These are phyloP conservation scores for Caenorhabditis wallacei DNA, from an alignment of 2,888 invertebrate genomes.

Conservation along the genomic window DNA sequence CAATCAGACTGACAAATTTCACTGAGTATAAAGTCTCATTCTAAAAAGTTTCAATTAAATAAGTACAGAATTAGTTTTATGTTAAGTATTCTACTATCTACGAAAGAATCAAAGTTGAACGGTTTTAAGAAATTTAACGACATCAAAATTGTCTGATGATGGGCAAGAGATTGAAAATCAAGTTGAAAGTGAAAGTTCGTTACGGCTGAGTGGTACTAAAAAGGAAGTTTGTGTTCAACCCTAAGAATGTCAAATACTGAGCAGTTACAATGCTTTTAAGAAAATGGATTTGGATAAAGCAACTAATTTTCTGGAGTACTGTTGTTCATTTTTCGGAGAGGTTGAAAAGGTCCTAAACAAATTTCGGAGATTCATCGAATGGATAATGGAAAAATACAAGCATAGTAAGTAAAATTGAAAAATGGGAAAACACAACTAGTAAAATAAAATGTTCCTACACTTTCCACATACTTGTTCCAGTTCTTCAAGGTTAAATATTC, in stretches of 20 bases:
- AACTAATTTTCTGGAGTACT: constrained; percentile 44
- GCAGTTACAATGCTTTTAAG: constrained; percentile 20
- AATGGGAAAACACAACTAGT: constrained; percentile 6
- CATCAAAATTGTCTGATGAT: constrained; percentile 5
- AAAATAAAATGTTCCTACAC: not conserved
- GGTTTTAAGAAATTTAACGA: not conserved
- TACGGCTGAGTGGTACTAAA: constrained; percentile 43
- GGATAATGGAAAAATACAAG: constrained; percentile 6
- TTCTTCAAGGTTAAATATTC: constrained; percentile 46
- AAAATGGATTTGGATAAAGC: constrained; percentile 22
- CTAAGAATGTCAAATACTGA: constrained; percentile 1
- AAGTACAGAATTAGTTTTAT: no score
- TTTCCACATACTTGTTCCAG: not conserved
- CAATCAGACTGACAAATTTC: constrained; percentile 17
- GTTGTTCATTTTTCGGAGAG: constrained; percentile 29
- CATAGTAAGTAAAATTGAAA: not conserved
- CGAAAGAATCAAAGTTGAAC: not conserved
- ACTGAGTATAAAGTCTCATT: constrained; percentile 15
- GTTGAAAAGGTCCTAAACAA: not conserved
- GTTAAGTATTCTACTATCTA: constrained; percentile 22
- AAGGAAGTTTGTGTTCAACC: not conserved
- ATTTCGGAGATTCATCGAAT: not conserved
- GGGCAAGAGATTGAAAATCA: constrained; percentile 16
- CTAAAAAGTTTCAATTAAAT: constrained; percentile 1
- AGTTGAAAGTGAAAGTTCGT: constrained; percentile 44